Base-by-base conservation (phyloP, 1,140 invertebrate genomes). In the Marisa cornuarietis region DNA sequence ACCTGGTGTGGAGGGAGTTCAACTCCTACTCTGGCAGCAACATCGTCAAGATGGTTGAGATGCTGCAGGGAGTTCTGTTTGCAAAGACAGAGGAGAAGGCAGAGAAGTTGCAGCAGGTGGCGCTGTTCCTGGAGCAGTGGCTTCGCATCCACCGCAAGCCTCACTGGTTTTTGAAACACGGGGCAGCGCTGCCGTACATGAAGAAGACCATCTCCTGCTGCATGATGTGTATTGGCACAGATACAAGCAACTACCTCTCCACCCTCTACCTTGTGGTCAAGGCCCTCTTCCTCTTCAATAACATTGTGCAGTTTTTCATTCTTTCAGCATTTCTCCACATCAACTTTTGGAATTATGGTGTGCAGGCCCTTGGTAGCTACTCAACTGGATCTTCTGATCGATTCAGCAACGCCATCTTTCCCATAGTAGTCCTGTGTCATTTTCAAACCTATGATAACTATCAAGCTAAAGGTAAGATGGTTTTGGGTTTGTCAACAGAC, bases 351-450 rank as follows among this genome's bases (percentile, higher is more conserved):
- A 85, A 87, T 16, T 90, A 87, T 79, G 92, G 92, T 14, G 87
- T 91, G 76, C 88, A 90, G 69, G 90, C 91, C 31, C 81, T 92
- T 9, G 81, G 86, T 66, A 87, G 88, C 63, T 82, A 92, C 42
- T 78, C 88, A 51, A 82, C 85, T 52, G 88, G 89, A 13, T 80
- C 85, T 61, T 87, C 88, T 76, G 88, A 85, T 74, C 68, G 83
- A 85, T 80, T 87, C 84, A 26, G 54, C 22, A 68, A 79, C 49
- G 52, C 80, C 81, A 78, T 90, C 54, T 92, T 92, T 84, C 92
- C 92, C 18, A 84, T 91, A 26, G 90, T 93, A 2, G 92, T 92
- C 1, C 87, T 92, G 78, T 92, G 92, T 83, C 91, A 93, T 83
- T 93, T 93, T 84, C 87, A 91, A 76, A 91, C 92, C 22, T 76